Evolutionary conservation across 1,140 invertebrate species (phyloP).

Genomic region (Ceratosolen fusciceps): DNA sequence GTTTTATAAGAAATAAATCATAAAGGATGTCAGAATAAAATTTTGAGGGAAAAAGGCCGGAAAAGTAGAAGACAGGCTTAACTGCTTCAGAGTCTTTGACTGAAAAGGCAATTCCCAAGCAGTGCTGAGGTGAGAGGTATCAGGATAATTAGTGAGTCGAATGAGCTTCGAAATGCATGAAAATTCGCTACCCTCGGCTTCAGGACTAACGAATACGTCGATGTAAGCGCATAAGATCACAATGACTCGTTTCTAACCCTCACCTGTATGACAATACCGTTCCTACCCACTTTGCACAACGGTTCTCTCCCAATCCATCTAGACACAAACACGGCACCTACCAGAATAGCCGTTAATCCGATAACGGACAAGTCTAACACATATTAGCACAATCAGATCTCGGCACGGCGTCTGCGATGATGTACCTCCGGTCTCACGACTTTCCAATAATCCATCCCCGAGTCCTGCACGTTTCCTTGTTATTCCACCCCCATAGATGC

Average conservation of each 20-base stretch:
- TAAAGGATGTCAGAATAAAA: no score
- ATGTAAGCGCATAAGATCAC: not conserved
- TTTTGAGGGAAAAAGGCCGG: no score
- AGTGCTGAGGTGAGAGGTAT: not conserved
- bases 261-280: not conserved
- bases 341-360: constrained; percentile 34
- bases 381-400: constrained; percentile 53
- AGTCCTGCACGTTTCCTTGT: no score
- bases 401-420: constrained; percentile 34
- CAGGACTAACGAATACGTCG: not conserved
- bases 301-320: not conserved
- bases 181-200: constrained; percentile 15
- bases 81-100: no score
- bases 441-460: not conserved
- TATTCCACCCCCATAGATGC: not conserved
- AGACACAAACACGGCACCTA: not conserved
- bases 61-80: no score
- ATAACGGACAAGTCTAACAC: constrained; percentile 25
- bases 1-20: no score
- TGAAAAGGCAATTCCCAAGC: not conserved
- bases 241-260: constrained; percentile 35
- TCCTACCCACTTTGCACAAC: no score
- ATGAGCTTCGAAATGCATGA: constrained; percentile 36
- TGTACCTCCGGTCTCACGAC: no score
- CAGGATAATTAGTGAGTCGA: constrained; percentile 1